These are phyloP conservation scores for Bucco capensis DNA, from an alignment of 2,113 vertebrate genomes.

Conservation along the genomic window DNA sequence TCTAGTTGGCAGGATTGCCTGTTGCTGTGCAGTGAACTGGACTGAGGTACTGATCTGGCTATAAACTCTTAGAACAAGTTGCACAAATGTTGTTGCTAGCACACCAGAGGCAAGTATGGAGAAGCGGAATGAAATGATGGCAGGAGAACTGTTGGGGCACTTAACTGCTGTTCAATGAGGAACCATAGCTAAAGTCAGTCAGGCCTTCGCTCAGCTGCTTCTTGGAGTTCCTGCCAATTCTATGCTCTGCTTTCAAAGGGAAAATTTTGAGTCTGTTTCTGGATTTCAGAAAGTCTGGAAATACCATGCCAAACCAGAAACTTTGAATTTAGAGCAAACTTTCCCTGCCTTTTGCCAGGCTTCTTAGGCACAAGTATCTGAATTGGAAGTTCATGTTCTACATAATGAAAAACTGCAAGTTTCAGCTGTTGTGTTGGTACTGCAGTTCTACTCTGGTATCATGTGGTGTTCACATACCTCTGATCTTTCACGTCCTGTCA, in stretches of 20 bases:
- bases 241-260: neutral
- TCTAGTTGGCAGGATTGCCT: neutral
- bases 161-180: neutral
- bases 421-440: neutral
- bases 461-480: neutral
- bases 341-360: neutral
- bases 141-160: neutral
- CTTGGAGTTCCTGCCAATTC: neutral
- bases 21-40: neutral
- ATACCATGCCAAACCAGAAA: neutral
- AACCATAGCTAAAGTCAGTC: neutral
- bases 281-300: neutral
- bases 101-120: neutral
- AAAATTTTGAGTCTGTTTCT: neutral
- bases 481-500: neutral
- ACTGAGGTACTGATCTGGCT: neutral
- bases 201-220: neutral
- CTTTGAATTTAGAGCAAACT: neutral
- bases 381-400: neutral
- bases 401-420: neutral
- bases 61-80: neutral
- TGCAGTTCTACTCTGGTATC: neutral
- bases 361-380: neutral
- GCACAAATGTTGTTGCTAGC: neutral
- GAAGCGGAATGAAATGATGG: neutral